These are phyloP conservation scores for Aethina tumida DNA, from an alignment of 1,140 invertebrate genomes.

Conservation along the genomic window DNA sequence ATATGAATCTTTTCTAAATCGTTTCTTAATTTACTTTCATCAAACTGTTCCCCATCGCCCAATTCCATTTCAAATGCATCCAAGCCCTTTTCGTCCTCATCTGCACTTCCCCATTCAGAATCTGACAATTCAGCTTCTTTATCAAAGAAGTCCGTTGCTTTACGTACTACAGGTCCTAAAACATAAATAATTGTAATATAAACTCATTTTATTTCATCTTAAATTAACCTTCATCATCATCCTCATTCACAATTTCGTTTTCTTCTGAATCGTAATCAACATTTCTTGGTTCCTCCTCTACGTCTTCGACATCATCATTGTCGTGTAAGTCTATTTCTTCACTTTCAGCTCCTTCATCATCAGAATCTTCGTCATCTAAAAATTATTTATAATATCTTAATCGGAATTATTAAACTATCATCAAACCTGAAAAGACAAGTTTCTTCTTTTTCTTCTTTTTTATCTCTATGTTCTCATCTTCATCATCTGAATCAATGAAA, in stretches of 20 bases:
- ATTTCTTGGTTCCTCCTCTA: conserved; percentile 38
- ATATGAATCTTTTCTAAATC: conserved; percentile 63
- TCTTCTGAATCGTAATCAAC: conserved; percentile 68
- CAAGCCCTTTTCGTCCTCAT: conserved; percentile 65
- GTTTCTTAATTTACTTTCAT: conserved; percentile 51
- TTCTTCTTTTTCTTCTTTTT: conserved; percentile 17
- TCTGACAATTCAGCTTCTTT: conserved; percentile 80
- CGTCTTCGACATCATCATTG: conserved; percentile 36
- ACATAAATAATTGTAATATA: no score
- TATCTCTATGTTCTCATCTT: conserved; percentile 15
- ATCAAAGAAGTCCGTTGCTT: conserved; percentile 62
- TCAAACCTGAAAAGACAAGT: conserved; percentile 23
- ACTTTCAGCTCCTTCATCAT: conserved; percentile 32
- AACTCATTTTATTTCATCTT: conserved; percentile 33
- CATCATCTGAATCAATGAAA: conserved; percentile 30
- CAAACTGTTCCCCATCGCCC: conserved; percentile 66
- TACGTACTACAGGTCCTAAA: no score
- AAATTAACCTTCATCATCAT: conserved; percentile 21
- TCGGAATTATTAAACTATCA: not conserved
- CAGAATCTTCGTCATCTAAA: conserved; percentile 41
- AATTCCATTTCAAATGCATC: conserved; percentile 65
- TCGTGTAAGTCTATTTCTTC: conserved; percentile 30
- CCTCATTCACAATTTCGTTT: conserved; percentile 49
- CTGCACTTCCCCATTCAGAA: conserved; percentile 66
- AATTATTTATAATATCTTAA: conserved; percentile 21